A percentile compares a stretch with the other conserved stretches of the same genome.
Evolutionary conservation across 2,888 invertebrate genomes (phyloP).

Genomic region (Epistrophe grossulariae): DNA sequence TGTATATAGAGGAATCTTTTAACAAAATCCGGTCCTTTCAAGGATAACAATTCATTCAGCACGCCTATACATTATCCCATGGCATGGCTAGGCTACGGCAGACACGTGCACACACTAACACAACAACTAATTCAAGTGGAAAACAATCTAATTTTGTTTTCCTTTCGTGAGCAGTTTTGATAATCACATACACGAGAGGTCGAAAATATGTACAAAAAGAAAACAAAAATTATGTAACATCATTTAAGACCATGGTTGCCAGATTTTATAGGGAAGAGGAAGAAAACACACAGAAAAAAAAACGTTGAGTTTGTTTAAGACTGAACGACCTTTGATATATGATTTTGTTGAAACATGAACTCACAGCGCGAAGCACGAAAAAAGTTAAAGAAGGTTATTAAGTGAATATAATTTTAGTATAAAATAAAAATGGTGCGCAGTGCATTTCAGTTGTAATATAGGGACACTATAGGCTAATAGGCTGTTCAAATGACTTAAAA

Average conservation of each 20-base stretch:
- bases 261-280: background rate
- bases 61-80: slow-evolving; percentile 14
- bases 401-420: too few species aligned
- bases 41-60: slow-evolving; percentile 60
- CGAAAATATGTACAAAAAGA: slow-evolving; percentile 8
- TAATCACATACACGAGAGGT: slow-evolving; percentile 57
- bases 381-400: background rate
- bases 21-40: slow-evolving; percentile 34
- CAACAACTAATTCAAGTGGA: slow-evolving; percentile 82
- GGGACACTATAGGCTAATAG: too few species aligned
- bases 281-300: background rate
- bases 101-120: slow-evolving; percentile 37
- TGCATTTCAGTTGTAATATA: too few species aligned
- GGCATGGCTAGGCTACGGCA: background rate
- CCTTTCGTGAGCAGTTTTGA: slow-evolving; percentile 73
- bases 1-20: slow-evolving; percentile 11
- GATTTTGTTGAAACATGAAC: background rate
- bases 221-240: background rate
- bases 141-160: slow-evolving; percentile 82
- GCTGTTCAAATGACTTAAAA: too few species aligned
- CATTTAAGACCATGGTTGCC: slow-evolving; percentile 23
- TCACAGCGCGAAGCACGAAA: background rate
- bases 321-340: slow-evolving; percentile 1
- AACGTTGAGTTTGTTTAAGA: background rate
- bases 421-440: too few species aligned